Conservation (phyloP, 2,888 invertebrate species). For the Nebria brevicollis region DNA sequence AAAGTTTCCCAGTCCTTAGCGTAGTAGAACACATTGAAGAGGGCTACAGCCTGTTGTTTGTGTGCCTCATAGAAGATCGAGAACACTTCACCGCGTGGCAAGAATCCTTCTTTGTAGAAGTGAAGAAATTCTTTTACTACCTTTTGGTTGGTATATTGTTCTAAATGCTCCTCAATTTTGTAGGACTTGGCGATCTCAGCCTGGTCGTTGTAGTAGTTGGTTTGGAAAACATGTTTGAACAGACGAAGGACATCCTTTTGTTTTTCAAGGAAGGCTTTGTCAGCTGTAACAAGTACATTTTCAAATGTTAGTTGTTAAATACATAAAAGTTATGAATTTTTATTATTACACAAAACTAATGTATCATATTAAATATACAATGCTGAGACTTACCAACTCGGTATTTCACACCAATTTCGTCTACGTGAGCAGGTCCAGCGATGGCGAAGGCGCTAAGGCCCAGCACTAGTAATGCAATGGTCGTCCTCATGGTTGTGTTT, state of each 20-base stretch:
- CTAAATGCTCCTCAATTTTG: constrained; percentile 69
- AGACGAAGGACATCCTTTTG: constrained; percentile 67
- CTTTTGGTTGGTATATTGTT: constrained; percentile 66
- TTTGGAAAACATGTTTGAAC: constrained; percentile 72
- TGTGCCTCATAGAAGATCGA: constrained; percentile 71
- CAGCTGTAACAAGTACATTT: constrained; percentile 41
- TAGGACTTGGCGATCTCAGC: constrained; percentile 69
- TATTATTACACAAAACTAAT: neutral
- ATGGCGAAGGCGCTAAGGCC: constrained; percentile 47
- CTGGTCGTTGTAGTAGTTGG: constrained; percentile 66
- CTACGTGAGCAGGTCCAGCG: constrained; percentile 27
- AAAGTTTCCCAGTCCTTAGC: constrained; percentile 79
- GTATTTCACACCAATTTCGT: constrained; percentile 27
- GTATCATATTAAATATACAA: neutral
- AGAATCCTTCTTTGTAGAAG: constrained; percentile 66
- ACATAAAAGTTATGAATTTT: constrained; percentile 57
- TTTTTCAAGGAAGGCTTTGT: constrained; percentile 51
- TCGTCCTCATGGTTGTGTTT: constrained; percentile 48
- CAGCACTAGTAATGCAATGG: constrained; percentile 40
- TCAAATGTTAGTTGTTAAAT: constrained; percentile 2
- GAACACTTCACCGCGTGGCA: constrained; percentile 71
- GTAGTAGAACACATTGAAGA: constrained; percentile 75
- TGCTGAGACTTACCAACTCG: constrained; percentile 40
- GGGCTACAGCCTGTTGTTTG: constrained; percentile 69
- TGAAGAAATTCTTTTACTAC: constrained; percentile 68